Evolutionary conservation across 1,140 invertebrate genomes (phyloP).

Genomic region (Zelostemma sp.): DNA sequence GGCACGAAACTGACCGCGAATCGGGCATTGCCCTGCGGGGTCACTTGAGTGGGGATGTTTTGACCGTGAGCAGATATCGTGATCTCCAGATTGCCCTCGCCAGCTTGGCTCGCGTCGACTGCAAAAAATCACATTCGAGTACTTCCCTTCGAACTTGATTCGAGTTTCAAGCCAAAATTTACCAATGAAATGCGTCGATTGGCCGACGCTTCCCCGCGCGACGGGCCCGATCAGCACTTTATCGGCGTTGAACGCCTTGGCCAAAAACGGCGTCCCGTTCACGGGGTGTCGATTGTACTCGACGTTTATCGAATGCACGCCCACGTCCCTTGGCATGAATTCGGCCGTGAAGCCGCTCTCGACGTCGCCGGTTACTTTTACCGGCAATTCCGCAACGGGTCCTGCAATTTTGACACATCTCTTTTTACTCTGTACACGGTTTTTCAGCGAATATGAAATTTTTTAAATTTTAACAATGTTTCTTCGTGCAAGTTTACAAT

Average conservation of each 20-base stretch:
- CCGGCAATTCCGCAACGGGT: constrained; percentile 81
- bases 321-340: constrained; percentile 91
- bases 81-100: constrained; percentile 98
- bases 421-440: too few relatives aligned
- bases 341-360: constrained; percentile 89
- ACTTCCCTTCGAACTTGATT: not conserved
- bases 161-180: constrained; percentile 4
- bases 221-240: constrained; percentile 88
- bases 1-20: constrained; percentile 97
- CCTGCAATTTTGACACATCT: constrained; percentile 58
- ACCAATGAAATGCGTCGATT: constrained; percentile 90
- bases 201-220: constrained; percentile 83
- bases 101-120: constrained; percentile 96
- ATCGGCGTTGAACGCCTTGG: constrained; percentile 94
- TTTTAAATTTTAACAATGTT: too few relatives aligned
- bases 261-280: constrained; percentile 91
- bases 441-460: too few relatives aligned
- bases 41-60: constrained; percentile 98
- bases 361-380: constrained; percentile 90
- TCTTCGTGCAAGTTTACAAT: too few relatives aligned
- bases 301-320: constrained; percentile 89
- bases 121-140: constrained; percentile 41
- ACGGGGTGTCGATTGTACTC: constrained; percentile 93
- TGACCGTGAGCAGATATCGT: constrained; percentile 93
- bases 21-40: constrained; percentile 87